A percentile compares a stretch with the other conserved stretches of the same genome.
phyloP scores from a whole-genome alignment of 2,113 vertebrate genomes.

The Arenaria interpres region DNA sequence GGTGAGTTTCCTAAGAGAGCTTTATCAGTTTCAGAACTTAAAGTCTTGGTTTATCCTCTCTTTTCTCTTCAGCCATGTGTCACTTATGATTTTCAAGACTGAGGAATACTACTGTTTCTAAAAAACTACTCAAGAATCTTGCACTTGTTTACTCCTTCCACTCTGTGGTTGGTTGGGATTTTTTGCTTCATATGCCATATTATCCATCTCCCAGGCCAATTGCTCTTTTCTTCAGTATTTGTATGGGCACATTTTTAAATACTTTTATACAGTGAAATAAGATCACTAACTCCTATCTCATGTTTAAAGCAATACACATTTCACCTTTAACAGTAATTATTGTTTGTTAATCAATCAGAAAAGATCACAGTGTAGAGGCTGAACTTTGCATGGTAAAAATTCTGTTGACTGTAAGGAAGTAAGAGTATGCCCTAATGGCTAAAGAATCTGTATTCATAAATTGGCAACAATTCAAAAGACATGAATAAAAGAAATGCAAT shows the following conservation, averaged over 20 bases:
- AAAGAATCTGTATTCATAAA: background rate
- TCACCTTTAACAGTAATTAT: background rate
- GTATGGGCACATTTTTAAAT: background rate
- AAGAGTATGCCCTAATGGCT: background rate
- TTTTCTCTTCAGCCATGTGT: background rate
- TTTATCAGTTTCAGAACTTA: conserved; percentile 51
- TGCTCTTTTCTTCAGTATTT: background rate
- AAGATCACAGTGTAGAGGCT: background rate
- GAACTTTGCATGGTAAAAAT: background rate
- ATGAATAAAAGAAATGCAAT: background rate
- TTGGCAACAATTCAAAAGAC: background rate
- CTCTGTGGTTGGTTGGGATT: background rate
- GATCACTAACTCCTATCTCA: background rate
- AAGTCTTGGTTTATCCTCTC: background rate
- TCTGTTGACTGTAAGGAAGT: background rate
- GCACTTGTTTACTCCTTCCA: background rate
- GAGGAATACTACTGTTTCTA: background rate
- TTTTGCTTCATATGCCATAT: background rate
- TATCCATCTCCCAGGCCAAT: background rate
- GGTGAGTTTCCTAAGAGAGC: conserved; percentile 28
- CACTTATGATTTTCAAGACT: conserved; percentile 15
- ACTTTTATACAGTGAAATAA: background rate
- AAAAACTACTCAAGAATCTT: background rate
- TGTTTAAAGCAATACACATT: background rate
- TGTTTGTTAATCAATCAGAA: background rate